These are phyloP conservation scores for Calcarius lapponicus DNA, from an alignment of 2,797 vertebrate genomes.

Conservation along the genomic window DNA sequence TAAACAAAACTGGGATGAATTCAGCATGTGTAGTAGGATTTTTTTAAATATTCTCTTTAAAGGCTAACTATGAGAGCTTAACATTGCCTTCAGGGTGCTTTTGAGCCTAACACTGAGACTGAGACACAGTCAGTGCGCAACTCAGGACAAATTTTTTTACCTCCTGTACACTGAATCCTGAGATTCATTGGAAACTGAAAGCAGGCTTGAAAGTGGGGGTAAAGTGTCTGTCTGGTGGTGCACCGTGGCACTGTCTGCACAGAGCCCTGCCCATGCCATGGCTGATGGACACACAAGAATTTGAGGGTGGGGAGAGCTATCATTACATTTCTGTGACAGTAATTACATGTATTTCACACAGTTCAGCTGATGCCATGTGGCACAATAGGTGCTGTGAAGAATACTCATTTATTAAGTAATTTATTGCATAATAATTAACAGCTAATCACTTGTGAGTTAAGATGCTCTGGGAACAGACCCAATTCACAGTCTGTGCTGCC, in stretches of 20 bases:
- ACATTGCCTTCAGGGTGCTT: not conserved
- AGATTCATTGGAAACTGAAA: not conserved
- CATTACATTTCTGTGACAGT: not conserved
- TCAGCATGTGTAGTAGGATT: not conserved
- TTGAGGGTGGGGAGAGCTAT: not conserved
- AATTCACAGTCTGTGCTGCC: not conserved
- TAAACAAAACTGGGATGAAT: not conserved
- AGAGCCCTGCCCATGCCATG: accelerated
- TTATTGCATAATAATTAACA: slow-evolving; percentile 62
- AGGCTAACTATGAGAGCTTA: not conserved
- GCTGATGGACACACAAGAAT: not conserved
- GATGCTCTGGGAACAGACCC: slow-evolving; percentile 40
- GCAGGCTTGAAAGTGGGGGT: not conserved
- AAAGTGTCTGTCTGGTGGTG: not conserved
- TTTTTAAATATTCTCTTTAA: not conserved
- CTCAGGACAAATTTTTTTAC: not conserved
- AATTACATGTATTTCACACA: slow-evolving; percentile 11
- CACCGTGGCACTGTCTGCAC: accelerated
- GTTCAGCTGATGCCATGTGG: not conserved
- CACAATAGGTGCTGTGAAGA: slow-evolving; percentile 19
- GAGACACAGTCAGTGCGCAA: not conserved
- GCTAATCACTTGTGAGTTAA: slow-evolving; percentile 12
- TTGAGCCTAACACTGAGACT: not conserved
- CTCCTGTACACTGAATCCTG: not conserved
- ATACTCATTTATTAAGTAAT: slow-evolving; percentile 49